Base-by-base conservation (phyloP, 1,140 invertebrate species). In the Heterodera carotae region DNA sequence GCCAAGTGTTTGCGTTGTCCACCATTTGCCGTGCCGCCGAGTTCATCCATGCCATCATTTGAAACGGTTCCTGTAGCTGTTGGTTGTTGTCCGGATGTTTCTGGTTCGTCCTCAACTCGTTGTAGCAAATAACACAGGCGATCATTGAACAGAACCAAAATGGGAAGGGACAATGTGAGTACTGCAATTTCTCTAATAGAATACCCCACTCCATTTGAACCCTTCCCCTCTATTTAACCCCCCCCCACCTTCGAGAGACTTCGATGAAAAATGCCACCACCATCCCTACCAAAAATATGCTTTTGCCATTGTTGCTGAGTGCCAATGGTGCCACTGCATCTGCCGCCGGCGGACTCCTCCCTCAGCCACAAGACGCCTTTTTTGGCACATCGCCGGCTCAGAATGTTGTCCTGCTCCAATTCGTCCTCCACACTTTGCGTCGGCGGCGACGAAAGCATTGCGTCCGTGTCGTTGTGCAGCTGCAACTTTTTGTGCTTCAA, bases 401-500 rank as follows among this genome's bases (percentile, higher is more conserved):
- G 36, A 74, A 74, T 74, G 64, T 74, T 56, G 39, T 36, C 72
- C 64, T 62, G 64, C 64, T 74, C 72, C 59, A 56, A 18, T 33
- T 75, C 82, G 27, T 84, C 83, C 64, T 82, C 80, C 22, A 60
- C 31, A 43, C 22, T 73, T 18, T 77, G 72, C 2, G 33, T 64
- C n/a, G n/a, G n/a, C n/a, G n/a, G n/a, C n/a, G n/a, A n/a, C 27
- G 76, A 71, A 27, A 77, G 71, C 12, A 76, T 53, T 59, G 75
- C 75, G n/a, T 86, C 83, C 25, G 69, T 79, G 31, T 87, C 84
- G 62, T 34, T 66, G 62, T 66, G 62, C 31, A 86, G 71, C 31
- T 83, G 82, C 59, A 87, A 69, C 68, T 87, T 87, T 75, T 87
- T 87, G 62, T 87, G 85, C 84, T 90, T 90, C 29, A 90, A 79